Evolutionary conservation across 2,113 vertebrate genomes (phyloP).

Genomic region (Dryoscopus gambensis): DNA sequence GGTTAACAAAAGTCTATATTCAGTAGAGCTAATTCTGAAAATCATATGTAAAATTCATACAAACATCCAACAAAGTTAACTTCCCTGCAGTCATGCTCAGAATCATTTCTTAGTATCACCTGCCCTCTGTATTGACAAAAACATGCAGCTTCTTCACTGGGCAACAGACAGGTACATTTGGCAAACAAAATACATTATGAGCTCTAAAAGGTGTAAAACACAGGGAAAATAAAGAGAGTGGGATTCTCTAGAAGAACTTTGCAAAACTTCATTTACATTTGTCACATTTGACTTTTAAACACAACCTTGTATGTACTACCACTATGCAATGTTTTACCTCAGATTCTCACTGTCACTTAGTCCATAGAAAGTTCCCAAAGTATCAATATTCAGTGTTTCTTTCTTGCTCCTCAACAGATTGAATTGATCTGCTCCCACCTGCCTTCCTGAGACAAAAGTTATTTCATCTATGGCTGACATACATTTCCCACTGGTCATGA

Average conservation of each 20-base stretch:
- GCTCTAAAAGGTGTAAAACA: background rate
- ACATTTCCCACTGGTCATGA: background rate
- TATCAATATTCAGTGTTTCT: background rate
- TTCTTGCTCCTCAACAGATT: background rate
- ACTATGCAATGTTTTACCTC: background rate
- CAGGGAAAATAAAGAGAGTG: background rate
- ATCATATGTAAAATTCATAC: background rate
- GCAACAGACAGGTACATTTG: background rate
- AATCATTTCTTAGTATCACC: background rate
- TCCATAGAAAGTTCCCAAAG: background rate
- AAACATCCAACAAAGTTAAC: constrained; percentile 11
- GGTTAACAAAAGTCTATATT: background rate
- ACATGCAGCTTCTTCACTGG: background rate
- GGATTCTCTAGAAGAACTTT: background rate
- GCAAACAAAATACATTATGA: constrained; percentile 8
- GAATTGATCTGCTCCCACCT: background rate
- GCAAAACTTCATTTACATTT: background rate
- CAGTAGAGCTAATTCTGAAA: background rate
- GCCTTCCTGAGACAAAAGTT: background rate
- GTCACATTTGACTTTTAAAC: background rate
- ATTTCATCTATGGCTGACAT: background rate
- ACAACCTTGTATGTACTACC: background rate
- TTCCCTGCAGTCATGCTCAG: background rate
- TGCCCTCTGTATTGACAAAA: background rate
- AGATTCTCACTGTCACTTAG: background rate